Conservation (phyloP, 2,797 vertebrate species). For the Steatocranus sp. region DNA sequence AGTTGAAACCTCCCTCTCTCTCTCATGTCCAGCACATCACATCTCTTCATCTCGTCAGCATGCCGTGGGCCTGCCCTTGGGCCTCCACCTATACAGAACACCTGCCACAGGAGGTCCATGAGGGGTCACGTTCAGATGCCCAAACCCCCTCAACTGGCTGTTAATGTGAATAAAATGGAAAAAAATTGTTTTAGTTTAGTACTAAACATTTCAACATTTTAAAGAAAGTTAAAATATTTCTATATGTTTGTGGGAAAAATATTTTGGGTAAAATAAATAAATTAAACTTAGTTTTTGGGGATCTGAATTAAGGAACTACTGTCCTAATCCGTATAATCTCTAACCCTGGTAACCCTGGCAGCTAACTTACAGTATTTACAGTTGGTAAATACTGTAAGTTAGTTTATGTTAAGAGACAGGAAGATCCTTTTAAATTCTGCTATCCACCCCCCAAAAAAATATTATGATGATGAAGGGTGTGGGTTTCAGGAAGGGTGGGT, state of each 20-base stretch:
- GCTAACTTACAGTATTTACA: not conserved
- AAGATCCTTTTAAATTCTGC: conserved; percentile 3
- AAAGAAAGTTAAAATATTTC: not conserved
- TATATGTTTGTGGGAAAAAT: not conserved
- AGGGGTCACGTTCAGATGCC: not conserved
- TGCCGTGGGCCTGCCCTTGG: not conserved
- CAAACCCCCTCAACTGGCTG: not conserved
- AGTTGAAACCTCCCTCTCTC: not conserved
- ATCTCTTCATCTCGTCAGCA: not conserved
- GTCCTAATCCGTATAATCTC: not conserved
- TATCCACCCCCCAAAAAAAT: not conserved
- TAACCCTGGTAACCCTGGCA: not conserved
- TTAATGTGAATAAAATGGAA: not conserved
- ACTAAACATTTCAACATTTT: not conserved
- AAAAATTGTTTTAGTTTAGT: not conserved
- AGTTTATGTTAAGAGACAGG: not conserved
- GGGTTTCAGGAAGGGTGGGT: not conserved
- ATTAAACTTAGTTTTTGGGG: not conserved
- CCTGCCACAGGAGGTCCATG: not conserved
- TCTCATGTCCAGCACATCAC: not conserved
- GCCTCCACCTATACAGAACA: not conserved
- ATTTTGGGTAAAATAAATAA: not conserved
- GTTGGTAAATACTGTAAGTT: not conserved
- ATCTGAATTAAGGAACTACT: not conserved
- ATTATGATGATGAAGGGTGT: not conserved